Percentiles rank a stretch among this genome's conserved stretches.
phyloP scores from a whole-genome alignment of 2,113 vertebrate genomes.

The Boulengeromyrus knoepffleri region DNA sequence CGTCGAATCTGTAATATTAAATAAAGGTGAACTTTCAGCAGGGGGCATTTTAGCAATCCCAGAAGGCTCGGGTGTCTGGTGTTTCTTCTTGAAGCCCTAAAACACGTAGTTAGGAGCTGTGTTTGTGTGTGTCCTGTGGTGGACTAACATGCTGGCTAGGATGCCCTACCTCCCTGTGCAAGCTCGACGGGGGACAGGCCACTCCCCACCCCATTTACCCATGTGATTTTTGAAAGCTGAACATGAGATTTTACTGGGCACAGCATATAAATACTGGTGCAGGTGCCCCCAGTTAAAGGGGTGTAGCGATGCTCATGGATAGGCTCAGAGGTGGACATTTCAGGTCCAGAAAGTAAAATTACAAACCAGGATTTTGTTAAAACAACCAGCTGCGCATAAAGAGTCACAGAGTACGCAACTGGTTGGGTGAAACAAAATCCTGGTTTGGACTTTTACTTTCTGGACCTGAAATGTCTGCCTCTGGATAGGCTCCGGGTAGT shows the following conservation, averaged over 20 bases:
- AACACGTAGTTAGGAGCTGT: background rate
- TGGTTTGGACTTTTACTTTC: too few relatives aligned
- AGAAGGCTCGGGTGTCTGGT: background rate
- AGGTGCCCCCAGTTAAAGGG: background rate
- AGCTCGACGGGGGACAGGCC: background rate
- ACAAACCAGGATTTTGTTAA: too few relatives aligned
- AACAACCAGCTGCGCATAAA: too few relatives aligned
- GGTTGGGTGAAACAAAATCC: too few relatives aligned
- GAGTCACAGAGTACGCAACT: too few relatives aligned
- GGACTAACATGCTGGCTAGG: background rate
- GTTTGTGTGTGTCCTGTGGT: background rate
- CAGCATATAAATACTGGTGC: background rate
- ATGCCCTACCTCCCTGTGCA: background rate
- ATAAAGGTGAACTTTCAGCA: background rate
- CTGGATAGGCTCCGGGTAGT: too few relatives aligned
- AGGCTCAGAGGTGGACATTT: too few relatives aligned
- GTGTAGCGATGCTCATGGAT: background rate
- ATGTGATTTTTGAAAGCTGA: background rate
- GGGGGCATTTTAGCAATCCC: background rate
- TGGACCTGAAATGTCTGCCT: too few relatives aligned
- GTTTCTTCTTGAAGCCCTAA: background rate
- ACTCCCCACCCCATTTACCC: background rate
- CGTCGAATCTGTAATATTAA: background rate
- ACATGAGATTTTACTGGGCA: background rate
- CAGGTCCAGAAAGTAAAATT: too few relatives aligned